These are phyloP conservation scores for Chrysolina haemoptera DNA, from an alignment of 2,888 invertebrate species.

Conservation along the genomic window DNA sequence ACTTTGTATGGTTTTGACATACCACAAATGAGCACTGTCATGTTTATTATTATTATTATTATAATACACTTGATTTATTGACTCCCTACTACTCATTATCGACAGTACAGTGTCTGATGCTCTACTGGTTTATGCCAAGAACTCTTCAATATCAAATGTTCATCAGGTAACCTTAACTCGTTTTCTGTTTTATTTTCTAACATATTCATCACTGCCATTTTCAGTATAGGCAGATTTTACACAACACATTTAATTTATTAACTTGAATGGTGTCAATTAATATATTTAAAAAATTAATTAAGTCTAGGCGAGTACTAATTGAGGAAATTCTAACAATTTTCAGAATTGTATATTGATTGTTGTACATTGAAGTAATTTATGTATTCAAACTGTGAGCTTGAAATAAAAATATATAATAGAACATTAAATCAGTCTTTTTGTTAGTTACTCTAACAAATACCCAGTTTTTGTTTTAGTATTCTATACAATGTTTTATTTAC, in stretches of 20 bases:
- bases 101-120: not conserved
- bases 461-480: no score
- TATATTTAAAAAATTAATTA: conserved; percentile 20
- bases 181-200: conserved; percentile 15
- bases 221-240: conserved; percentile 26
- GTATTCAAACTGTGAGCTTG: conserved; percentile 7
- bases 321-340: conserved; percentile 4
- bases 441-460: no score
- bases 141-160: not conserved
- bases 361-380: conserved; percentile 7
- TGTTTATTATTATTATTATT: no score
- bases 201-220: conserved; percentile 38
- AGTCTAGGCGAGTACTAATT: conserved; percentile 35
- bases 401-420: conserved; percentile 16
- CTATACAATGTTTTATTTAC: no score
- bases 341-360: conserved; percentile 19
- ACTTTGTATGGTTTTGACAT: not conserved
- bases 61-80: not conserved
- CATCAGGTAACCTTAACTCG: not conserved
- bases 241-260: conserved; percentile 4
- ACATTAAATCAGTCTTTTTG: not conserved
- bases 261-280: conserved; percentile 43
- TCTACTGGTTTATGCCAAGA: not conserved
- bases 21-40: no score
- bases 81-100: not conserved